phyloP scores from a whole-genome alignment of 2,797 vertebrate species.

The Huso huso region DNA sequence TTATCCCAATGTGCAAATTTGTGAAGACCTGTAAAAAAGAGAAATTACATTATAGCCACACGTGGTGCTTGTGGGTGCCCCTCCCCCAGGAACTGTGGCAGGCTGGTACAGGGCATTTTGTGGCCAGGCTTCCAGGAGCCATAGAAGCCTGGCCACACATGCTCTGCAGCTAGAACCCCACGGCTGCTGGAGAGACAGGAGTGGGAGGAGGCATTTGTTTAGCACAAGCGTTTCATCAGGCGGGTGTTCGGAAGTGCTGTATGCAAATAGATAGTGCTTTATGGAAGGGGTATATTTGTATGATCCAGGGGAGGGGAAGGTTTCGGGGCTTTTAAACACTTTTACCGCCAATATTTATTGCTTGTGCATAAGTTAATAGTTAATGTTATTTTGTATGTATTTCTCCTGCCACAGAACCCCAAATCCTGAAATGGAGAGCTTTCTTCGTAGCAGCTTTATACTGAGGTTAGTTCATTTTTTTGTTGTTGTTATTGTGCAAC shows the following conservation, averaged over 20 bases:
- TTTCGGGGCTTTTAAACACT: slow-evolving; percentile 35
- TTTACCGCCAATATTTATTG: slow-evolving; percentile 13
- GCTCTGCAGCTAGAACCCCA: slow-evolving; percentile 66
- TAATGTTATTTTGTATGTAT: slow-evolving; percentile 70
- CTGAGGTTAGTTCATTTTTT: slow-evolving; percentile 71
- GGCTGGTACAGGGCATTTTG: slow-evolving; percentile 28
- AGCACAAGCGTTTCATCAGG: slow-evolving; percentile 81
- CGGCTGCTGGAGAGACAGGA: slow-evolving; percentile 50
- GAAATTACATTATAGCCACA: slow-evolving; percentile 61
- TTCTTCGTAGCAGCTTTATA: slow-evolving; percentile 79
- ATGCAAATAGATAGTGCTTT: slow-evolving; percentile 60
- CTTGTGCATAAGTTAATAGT: slow-evolving; percentile 44
- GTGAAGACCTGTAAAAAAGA: neutral
- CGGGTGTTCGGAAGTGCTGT: slow-evolving; percentile 60
- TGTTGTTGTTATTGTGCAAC: slow-evolving; percentile 40
- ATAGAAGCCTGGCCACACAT: slow-evolving; percentile 55
- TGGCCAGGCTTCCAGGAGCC: slow-evolving; percentile 54
- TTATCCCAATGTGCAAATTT: neutral
- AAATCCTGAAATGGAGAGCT: slow-evolving; percentile 73
- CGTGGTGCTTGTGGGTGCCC: slow-evolving; percentile 26
- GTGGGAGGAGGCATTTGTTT: slow-evolving; percentile 68
- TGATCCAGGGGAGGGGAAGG: slow-evolving; percentile 52
- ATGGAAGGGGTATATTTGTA: slow-evolving; percentile 60
- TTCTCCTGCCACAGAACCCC: slow-evolving; percentile 69
- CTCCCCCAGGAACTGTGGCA: slow-evolving; percentile 31